A percentile compares a stretch with the other conserved stretches of the same genome.
Evolutionary conservation across 1,140 invertebrate species (phyloP).

Genomic region (Plectus sambesii): DNA sequence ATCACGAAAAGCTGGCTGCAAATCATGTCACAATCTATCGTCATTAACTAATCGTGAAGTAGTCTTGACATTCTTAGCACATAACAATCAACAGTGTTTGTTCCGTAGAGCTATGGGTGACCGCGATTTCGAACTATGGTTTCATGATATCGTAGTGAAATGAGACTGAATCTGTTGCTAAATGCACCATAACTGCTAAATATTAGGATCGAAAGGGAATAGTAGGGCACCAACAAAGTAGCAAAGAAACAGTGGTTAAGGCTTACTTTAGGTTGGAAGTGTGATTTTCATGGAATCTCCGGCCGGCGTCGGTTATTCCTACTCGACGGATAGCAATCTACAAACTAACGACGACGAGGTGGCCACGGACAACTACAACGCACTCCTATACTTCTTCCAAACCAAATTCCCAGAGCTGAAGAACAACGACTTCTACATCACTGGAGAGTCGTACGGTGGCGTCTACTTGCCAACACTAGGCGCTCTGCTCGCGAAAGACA

Average conservation of each 20-base stretch:
- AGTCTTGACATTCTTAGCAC: too few species aligned
- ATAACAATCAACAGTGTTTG: too few species aligned
- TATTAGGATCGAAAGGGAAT: too few species aligned
- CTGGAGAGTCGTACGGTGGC: conserved; percentile 48
- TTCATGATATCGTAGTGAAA: too few species aligned
- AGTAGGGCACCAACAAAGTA: too few species aligned
- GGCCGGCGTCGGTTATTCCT: conserved; percentile 53
- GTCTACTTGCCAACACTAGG: conserved; percentile 49
- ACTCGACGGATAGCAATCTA: conserved; percentile 46
- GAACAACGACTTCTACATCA: conserved; percentile 46
- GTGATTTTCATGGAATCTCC: conserved; percentile 55
- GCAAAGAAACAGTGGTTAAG: too few species aligned
- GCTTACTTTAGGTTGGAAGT: conserved; percentile 59
- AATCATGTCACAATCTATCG: conserved; percentile 25
- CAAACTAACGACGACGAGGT: conserved; percentile 48
- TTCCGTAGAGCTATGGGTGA: too few species aligned
- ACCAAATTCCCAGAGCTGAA: conserved; percentile 49
- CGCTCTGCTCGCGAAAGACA: conserved; percentile 37
- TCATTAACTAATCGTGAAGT: conserved; percentile 22
- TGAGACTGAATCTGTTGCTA: too few species aligned
- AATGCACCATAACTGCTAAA: too few species aligned
- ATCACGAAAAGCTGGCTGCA: conserved; percentile 13
- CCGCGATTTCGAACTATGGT: too few species aligned
- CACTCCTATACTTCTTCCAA: conserved; percentile 48
- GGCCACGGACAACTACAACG: conserved; percentile 46